Evolutionary conservation across 2,797 vertebrate genomes (phyloP).

Genomic region (Clarias laeviceps): DNA sequence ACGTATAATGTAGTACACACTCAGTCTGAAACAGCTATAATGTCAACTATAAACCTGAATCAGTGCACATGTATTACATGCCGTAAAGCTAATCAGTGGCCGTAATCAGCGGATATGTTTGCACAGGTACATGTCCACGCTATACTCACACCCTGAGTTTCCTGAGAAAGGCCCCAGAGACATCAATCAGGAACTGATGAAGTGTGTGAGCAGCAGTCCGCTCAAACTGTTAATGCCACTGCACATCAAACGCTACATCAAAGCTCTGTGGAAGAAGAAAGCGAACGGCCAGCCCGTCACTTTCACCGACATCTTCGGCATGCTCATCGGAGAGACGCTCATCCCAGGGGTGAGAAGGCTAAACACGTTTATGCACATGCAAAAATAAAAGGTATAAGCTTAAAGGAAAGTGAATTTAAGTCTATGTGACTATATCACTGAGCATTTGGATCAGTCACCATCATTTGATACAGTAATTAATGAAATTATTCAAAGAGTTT

Average conservation of each 20-base stretch:
- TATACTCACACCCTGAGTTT: conserved; percentile 94
- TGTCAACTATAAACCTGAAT: background rate
- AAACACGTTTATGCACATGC: background rate
- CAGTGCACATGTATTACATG: background rate
- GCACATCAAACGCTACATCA: conserved; percentile 92
- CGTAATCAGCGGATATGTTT: background rate
- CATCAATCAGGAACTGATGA: conserved; percentile 92
- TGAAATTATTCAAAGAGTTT: background rate
- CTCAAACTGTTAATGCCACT: conserved; percentile 89
- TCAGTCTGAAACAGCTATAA: background rate
- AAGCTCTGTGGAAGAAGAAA: conserved; percentile 95
- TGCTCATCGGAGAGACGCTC: conserved; percentile 97
- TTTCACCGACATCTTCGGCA: conserved; percentile 96
- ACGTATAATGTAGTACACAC: background rate
- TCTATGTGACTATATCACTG: background rate
- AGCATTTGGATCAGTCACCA: background rate
- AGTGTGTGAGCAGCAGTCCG: conserved; percentile 88
- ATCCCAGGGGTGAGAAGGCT: conserved; percentile 83
- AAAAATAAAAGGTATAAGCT: background rate
- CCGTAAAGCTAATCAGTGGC: background rate
- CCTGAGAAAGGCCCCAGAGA: conserved; percentile 89
- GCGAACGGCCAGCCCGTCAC: conserved; percentile 93
- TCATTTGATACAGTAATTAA: background rate
- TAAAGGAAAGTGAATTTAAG: background rate
- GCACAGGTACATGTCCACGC: conserved; percentile 91